phyloP scores from a whole-genome alignment of 1,140 invertebrate genomes.

The Aphaenogaster rudis region DNA sequence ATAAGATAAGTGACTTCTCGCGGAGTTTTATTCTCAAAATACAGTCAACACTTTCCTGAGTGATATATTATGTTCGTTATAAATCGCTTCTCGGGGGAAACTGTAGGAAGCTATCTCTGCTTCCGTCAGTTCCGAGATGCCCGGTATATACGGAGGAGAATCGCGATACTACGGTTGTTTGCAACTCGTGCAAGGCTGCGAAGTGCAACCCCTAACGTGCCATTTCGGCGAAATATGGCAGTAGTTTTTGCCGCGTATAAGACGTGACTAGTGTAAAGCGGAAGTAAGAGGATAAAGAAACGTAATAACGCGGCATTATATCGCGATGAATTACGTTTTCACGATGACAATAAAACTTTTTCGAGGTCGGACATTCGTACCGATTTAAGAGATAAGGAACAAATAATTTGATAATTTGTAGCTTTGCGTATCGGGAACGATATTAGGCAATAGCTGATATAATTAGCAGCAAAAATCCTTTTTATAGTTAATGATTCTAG shows the following conservation, averaged over 20 bases:
- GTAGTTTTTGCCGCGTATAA: background rate
- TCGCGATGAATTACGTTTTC: slow-evolving; percentile 1
- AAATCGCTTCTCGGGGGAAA: background rate
- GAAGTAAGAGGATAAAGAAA: slow-evolving; percentile 20
- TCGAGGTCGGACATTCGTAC: background rate
- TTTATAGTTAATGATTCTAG: background rate
- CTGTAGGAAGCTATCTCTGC: slow-evolving; percentile 8
- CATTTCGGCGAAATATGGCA: slow-evolving; percentile 16
- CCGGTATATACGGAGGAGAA: background rate
- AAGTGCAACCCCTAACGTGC: slow-evolving; percentile 9
- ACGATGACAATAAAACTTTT: background rate
- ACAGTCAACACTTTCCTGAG: background rate
- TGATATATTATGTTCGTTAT: slow-evolving; percentile 23
- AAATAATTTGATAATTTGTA: background rate
- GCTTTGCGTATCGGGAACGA: no score
- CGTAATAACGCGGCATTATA: background rate
- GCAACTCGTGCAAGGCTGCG: background rate
- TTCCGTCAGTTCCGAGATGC: slow-evolving; percentile 6
- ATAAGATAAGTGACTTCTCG: background rate
- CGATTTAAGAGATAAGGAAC: background rate
- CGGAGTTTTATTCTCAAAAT: slow-evolving; percentile 11
- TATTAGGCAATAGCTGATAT: background rate
- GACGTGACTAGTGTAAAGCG: slow-evolving; percentile 10
- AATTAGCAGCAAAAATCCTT: background rate
- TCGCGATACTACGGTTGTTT: background rate